These are phyloP conservation scores for Pipistrellus pipistrellus DNA, from an alignment of 2,797 vertebrate species.

Conservation along the genomic window DNA sequence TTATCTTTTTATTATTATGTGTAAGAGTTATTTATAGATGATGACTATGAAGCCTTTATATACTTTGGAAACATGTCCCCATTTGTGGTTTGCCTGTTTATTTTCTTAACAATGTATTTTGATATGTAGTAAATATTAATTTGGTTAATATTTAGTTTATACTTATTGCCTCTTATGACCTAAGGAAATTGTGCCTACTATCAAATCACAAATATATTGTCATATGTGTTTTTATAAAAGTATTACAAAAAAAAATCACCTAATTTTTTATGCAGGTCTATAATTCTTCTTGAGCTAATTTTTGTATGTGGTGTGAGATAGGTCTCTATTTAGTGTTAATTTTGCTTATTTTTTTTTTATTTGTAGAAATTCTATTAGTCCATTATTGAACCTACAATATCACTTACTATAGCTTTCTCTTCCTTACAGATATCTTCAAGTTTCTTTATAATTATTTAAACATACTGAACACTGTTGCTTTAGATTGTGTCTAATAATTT, in stretches of 20 bases:
- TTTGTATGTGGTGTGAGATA: not conserved
- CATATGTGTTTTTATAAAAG: conserved; percentile 22
- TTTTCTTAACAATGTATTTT: not conserved
- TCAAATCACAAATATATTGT: not conserved
- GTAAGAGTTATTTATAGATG: not conserved
- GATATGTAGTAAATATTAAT: not conserved
- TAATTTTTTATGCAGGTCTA: conserved; percentile 4
- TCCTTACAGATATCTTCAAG: not conserved
- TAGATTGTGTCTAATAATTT: not conserved
- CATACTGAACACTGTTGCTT: not conserved
- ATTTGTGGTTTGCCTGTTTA: not conserved
- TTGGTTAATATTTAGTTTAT: conserved; percentile 24
- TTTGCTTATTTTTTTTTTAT: conserved; percentile 57
- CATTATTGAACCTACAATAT: not conserved
- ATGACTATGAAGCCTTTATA: not conserved
- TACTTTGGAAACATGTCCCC: not conserved
- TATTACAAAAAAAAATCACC: not conserved
- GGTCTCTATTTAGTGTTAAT: not conserved
- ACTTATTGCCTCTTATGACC: not conserved
- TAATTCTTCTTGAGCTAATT: conserved; percentile 18
- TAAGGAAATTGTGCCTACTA: conserved; percentile 7
- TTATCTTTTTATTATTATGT: not conserved
- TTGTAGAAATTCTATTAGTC: not conserved
- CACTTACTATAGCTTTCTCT: not conserved
- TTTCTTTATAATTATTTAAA: not conserved